These are phyloP conservation scores for Channa striata DNA, from an alignment of 2,797 vertebrate species.

Conservation along the genomic window DNA sequence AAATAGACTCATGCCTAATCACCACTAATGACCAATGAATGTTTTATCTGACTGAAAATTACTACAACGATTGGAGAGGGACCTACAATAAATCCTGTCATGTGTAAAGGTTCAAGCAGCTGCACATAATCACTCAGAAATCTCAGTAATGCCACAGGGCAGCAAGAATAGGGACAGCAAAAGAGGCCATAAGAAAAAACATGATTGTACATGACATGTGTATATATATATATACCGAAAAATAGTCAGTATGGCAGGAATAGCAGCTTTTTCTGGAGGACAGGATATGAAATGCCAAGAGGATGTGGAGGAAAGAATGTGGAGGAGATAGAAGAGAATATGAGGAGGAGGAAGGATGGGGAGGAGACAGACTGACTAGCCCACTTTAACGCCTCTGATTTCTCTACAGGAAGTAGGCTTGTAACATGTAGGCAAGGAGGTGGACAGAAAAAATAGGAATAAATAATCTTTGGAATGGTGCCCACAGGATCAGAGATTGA, in stretches of 20 bases:
- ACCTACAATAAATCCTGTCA: conserved; percentile 68
- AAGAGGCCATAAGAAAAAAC: conserved; percentile 11
- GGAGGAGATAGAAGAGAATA: conserved; percentile 38
- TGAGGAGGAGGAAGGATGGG: conserved; percentile 64
- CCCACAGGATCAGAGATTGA: conserved; percentile 2
- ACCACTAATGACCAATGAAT: conserved; percentile 2
- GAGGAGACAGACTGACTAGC: conserved; percentile 51
- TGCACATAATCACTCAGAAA: conserved; percentile 66
- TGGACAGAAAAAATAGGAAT: conserved; percentile 1
- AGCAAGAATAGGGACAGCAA: conserved; percentile 4
- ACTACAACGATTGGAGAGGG: conserved; percentile 11
- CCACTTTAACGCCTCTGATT: conserved; percentile 24
- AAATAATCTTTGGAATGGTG: conserved; percentile 5
- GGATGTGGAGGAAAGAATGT: conserved; percentile 61
- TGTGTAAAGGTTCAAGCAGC: conserved; percentile 71
- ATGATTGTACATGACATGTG: background rate
- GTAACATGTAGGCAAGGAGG: conserved; percentile 1
- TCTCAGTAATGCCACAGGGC: conserved; percentile 58
- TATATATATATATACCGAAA: background rate
- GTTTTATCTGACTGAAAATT: conserved; percentile 2
- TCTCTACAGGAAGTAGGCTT: conserved; percentile 36
- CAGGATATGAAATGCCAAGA: conserved; percentile 48
- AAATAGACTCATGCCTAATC: too few relatives aligned
- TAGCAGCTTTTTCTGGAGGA: conserved; percentile 27
- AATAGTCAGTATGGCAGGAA: too few relatives aligned